Evolutionary conservation across 2,888 invertebrate genomes (phyloP).

Genomic region (Trichogramma dendrolimi): DNA sequence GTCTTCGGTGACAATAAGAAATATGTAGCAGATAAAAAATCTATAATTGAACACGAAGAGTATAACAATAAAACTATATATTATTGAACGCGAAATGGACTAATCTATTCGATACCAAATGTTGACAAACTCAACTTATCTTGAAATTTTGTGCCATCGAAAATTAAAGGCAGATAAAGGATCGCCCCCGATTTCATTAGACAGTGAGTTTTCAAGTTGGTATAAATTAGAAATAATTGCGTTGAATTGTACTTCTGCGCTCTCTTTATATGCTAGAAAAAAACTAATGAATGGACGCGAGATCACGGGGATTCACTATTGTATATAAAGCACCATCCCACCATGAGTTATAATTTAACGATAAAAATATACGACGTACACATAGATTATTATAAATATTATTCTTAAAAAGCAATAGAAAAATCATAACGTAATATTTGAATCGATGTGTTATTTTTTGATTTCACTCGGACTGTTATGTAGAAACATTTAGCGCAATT

Average conservation of each 20-base stretch:
- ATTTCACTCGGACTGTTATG: constrained; percentile 3
- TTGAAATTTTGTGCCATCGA: no score
- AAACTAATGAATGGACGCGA: constrained; percentile 31
- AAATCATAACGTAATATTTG: neutral
- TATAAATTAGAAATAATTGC: constrained; percentile 9
- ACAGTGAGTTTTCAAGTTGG: constrained; percentile 10
- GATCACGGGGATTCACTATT: constrained; percentile 46
- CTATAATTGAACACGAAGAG: no score
- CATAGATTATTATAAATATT: constrained; percentile 37
- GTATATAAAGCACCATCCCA: constrained; percentile 50
- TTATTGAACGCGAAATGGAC: constrained; percentile 1
- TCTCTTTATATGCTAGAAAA: constrained; percentile 2
- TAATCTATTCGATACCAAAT: no score
- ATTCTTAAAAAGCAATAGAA: constrained; percentile 29
- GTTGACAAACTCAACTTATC: no score
- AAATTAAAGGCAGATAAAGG: neutral
- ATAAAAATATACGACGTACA: constrained; percentile 34
- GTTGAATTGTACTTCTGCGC: constrained; percentile 2
- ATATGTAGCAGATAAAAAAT: no score
- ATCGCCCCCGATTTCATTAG: constrained; percentile 5
- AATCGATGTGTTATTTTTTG: no score
- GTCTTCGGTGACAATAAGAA: constrained; percentile 17
- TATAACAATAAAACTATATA: no score
- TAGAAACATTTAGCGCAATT: constrained; percentile 12
- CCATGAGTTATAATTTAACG: constrained; percentile 44